phyloP scores from a whole-genome alignment of 2,797 vertebrate genomes.

The Macroramphosus scolopax region DNA sequence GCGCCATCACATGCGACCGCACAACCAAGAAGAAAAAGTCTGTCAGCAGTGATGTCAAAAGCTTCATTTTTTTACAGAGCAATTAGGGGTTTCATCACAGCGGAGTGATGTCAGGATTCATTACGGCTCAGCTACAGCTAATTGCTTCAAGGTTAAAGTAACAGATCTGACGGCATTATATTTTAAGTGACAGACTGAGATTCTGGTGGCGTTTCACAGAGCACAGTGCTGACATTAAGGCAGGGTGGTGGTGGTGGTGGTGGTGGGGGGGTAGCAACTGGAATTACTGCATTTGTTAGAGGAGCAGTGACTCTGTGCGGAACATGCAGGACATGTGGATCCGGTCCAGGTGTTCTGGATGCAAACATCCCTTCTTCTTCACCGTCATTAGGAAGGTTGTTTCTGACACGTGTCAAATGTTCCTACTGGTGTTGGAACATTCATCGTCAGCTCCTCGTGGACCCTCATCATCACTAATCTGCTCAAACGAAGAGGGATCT shows the following conservation, averaged over 20 bases:
- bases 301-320: constrained; percentile 33
- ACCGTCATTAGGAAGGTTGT: no score
- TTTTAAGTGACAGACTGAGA: constrained; percentile 83
- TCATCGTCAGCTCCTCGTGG: no score
- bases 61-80: constrained; percentile 81
- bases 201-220: constrained; percentile 70
- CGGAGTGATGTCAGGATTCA: constrained; percentile 82
- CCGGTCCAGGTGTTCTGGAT: no score
- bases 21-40: constrained; percentile 73
- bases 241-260: constrained; percentile 39
- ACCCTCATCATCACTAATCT: no score
- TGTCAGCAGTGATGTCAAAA: constrained; percentile 84
- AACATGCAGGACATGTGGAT: no score
- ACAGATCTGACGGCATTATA: constrained; percentile 85
- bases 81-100: constrained; percentile 86
- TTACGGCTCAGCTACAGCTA: constrained; percentile 82
- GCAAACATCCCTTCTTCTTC: no score
- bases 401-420: no score
- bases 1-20: constrained; percentile 74
- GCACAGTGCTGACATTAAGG: constrained; percentile 68
- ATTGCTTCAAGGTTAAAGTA: constrained; percentile 88
- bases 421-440: no score
- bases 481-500: no score
- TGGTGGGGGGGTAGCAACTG: constrained; percentile 47
- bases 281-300: constrained; percentile 58